These are phyloP conservation scores for Paguma larvata DNA, from an alignment of 2,797 vertebrate species.

Conservation along the genomic window DNA sequence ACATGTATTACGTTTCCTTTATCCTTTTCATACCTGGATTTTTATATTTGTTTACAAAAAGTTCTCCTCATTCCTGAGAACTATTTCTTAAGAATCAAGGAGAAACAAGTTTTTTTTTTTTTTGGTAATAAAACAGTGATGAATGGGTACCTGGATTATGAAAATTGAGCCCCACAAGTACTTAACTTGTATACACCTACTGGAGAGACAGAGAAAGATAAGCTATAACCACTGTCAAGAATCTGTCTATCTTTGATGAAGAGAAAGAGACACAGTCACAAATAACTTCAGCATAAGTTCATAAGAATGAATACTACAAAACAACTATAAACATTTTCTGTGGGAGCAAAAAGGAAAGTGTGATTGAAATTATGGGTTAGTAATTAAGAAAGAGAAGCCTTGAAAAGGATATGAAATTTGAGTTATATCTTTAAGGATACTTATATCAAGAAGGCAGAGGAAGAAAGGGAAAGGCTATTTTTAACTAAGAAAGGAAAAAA, in stretches of 20 bases:
- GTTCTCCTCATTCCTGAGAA: constrained; percentile 10
- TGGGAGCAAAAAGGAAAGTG: constrained; percentile 13
- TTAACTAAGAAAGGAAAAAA: constrained; percentile 16
- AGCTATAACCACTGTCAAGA: background rate
- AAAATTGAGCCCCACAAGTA: background rate
- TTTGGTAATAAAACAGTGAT: background rate
- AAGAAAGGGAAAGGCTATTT: constrained; percentile 42
- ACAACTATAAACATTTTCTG: background rate
- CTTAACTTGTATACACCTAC: background rate
- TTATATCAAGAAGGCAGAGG: constrained; percentile 27
- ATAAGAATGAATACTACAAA: background rate
- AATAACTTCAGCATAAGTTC: background rate
- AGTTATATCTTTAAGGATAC: background rate
- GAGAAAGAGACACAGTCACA: background rate
- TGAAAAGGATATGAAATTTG: constrained; percentile 8
- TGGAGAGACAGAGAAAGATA: background rate
- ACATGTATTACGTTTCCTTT: background rate
- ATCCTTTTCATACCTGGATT: background rate
- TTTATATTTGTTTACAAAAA: constrained; percentile 15
- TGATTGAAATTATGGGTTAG: background rate
- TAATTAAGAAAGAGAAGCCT: constrained; percentile 19
- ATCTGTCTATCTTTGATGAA: background rate
- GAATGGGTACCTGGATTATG: background rate
- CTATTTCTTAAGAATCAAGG: constrained; percentile 38
- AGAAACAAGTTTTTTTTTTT: background rate